Evolutionary conservation across 2,797 vertebrate species (phyloP).

Genomic region (Darevskia mixta): DNA sequence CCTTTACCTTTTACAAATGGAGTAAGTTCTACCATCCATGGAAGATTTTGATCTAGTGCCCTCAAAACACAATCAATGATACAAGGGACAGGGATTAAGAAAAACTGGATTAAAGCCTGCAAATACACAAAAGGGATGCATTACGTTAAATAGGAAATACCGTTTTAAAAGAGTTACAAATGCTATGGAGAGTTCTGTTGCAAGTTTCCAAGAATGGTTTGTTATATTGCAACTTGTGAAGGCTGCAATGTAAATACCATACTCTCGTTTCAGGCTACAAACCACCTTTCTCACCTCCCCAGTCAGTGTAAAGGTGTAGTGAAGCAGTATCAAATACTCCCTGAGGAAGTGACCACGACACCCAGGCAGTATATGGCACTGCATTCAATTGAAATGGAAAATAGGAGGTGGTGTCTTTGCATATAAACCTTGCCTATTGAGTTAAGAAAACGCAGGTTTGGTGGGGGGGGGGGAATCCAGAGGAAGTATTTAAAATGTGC

Average conservation of each 20-base stretch:
- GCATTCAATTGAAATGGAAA: constrained; percentile 45
- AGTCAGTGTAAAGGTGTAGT: background rate
- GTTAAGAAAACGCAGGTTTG: constrained; percentile 75
- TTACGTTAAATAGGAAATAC: background rate
- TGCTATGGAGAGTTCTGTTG: background rate
- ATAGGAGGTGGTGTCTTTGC: constrained; percentile 60
- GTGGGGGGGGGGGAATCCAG: constrained; percentile 59
- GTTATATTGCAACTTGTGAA: background rate
- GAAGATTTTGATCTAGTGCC: too few species aligned
- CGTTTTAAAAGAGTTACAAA: background rate
- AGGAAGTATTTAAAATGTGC: constrained; percentile 83
- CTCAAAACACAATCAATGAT: background rate
- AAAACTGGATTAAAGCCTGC: background rate
- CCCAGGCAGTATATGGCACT: constrained; percentile 14
- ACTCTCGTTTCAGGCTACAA: constrained; percentile 20
- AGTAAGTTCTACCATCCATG: too few species aligned
- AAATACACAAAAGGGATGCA: background rate
- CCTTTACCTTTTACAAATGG: too few species aligned
- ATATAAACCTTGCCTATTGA: constrained; percentile 75
- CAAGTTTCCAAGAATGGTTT: background rate
- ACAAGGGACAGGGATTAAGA: background rate
- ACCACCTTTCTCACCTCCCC: background rate
- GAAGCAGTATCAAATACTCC: constrained; percentile 20
- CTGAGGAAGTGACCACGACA: background rate
- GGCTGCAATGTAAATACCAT: background rate